Evolutionary conservation across 2,888 invertebrate species (phyloP), one percentile per base, ranked within the genome.

Genomic region (Cosmorhoe ocellata): DNA sequence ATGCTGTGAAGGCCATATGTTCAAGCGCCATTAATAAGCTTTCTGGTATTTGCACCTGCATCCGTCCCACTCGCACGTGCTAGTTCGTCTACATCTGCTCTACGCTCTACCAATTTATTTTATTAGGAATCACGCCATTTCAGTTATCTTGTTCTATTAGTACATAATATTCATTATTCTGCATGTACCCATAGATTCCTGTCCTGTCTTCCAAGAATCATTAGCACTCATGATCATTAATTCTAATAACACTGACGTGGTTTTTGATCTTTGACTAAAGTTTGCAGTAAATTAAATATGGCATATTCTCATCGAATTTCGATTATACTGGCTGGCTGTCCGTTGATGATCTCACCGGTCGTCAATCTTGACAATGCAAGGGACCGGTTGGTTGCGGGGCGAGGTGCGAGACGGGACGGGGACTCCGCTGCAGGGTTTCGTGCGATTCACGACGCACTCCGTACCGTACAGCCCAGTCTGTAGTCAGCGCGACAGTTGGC

Each of bases 361-460:
- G 82, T 84, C 84, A 84, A 85, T 85, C 84, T 85, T 86, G 84
- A 87, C 89, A 89, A 88, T 87, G 86, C 87, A 80, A 81, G 84
- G 86, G 86, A 86, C 86, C 84, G 86, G 87, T 86, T 76, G 79
- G 41, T 57, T 58, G 75, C 63, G 84, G 70, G 79, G 76, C 56
- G 73, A 62, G 79, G 75, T 57, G 66, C 53, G 74, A 61, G 76
- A 64, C 73, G 78, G 74, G 81, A 74, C 72, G 75, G 77, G 76
- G 72, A 71, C 76, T 73, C 70, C 73, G 60, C 69, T 77, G 83
- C 83, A 81, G 82, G 85, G 84, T 79, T 81, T 78, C 67, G 81
- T 77, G 82, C 87, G 84, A 82, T 80, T 81, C 84, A 84, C 79
- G 76, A 67, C 77, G 74, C 76, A 74, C 74, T 75, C 79, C 74